Evolutionary conservation across 2,113 vertebrate species (phyloP), one percentile per base, ranked within the genome.

Genomic region (Glaucidium brasilianum): DNA sequence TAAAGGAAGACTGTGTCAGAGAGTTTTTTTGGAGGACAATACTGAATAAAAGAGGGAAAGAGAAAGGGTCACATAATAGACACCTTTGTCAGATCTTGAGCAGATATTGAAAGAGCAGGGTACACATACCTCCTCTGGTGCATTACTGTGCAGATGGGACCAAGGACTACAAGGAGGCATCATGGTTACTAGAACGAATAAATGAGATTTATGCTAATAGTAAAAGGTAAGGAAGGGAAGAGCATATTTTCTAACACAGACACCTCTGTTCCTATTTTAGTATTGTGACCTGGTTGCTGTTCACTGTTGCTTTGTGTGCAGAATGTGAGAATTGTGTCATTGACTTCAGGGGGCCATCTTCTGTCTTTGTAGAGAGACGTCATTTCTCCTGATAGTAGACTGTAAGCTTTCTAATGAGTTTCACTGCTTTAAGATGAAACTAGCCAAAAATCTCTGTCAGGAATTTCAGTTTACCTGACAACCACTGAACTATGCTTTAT

Each of bases 41-140:
- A 56, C 18, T 34, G 26, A 50, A 63, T 64, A 7, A 1, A 73
- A 60, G 63, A 41, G 23, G 2, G 17, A 62, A 79, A 71, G 4
- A 1, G 6, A 27, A 6, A 37, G 15, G 12, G 3, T 7, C 49
- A 35, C 18, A 37, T 55, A 7, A 5, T 1, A 50, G 26, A 52
- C 3, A 56, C 45, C 5, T 50, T 71, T 43, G 6, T 6, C 23
- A 75, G 18, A 75, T 8, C 21, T 22, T 56, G 11, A 73, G 21
- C 16, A 15, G 4, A 39, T 81, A 22, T 23, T 74, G 18, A 75
- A 82, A 37, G 8, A 50, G 15, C 9, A 69, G 26, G 3, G 5
- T 4, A 47, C 18, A 27, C 9, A 52, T 30, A 10, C 5, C 2
- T 78, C 6, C 17, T 13, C 8, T 23, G 2, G 5, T 60, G 10